Conservation (phyloP, 1,140 invertebrate genomes). For the Drosophila aff. region DNA sequence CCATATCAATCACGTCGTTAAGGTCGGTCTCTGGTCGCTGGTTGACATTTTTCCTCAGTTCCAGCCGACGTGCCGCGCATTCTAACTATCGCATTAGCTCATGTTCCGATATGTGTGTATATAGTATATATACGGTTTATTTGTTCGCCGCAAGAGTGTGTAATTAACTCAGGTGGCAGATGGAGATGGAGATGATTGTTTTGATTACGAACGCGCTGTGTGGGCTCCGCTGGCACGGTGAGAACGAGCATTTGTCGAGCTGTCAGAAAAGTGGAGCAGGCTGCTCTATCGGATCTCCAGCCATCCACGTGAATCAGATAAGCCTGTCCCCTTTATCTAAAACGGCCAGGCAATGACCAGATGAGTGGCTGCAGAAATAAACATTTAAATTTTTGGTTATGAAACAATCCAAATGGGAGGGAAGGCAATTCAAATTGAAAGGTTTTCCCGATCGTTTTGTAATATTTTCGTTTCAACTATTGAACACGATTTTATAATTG, state of each 20-base stretch:
- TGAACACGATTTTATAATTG: background rate
- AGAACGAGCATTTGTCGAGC: constrained; percentile 44
- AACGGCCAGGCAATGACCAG: constrained; percentile 16
- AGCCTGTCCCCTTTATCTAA: constrained; percentile 31
- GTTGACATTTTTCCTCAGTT: constrained; percentile 63
- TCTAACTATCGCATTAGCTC: constrained; percentile 51
- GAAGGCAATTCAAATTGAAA: background rate
- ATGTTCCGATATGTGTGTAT: constrained; percentile 10
- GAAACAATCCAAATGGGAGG: background rate
- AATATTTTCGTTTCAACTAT: background rate
- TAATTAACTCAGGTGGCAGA: constrained; percentile 39
- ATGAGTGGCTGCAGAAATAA: constrained; percentile 9
- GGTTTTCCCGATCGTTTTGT: background rate
- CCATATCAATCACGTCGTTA: constrained; percentile 68
- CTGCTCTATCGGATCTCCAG: constrained; percentile 4
- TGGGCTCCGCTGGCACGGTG: constrained; percentile 25
- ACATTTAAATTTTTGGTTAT: constrained; percentile 8
- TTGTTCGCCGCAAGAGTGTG: constrained; percentile 24
- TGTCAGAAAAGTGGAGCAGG: constrained; percentile 45
- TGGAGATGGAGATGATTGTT: constrained; percentile 14
- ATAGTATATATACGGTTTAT: background rate
- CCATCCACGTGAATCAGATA: constrained; percentile 49
- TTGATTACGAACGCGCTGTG: constrained; percentile 37
- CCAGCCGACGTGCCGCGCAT: constrained; percentile 61
- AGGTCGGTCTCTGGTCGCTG: constrained; percentile 42